These are phyloP conservation scores for Halcyon chelicuti DNA, from an alignment of 2,797 vertebrate genomes.

Conservation along the genomic window DNA sequence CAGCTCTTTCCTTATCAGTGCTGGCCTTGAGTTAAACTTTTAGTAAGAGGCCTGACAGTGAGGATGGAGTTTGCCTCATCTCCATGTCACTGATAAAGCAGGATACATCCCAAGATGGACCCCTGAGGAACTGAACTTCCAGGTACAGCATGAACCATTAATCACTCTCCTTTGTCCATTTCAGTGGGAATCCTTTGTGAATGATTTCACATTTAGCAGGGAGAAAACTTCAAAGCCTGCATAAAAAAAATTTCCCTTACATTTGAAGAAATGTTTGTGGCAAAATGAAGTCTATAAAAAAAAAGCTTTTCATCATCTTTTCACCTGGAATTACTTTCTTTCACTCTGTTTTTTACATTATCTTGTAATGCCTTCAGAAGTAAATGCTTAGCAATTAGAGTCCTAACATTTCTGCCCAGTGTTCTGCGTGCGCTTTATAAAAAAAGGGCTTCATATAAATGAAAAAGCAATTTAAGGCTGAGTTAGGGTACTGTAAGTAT, in stretches of 20 bases:
- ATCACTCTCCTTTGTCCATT: not conserved
- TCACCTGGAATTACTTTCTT: not conserved
- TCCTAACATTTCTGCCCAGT: not conserved
- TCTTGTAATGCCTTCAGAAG: not conserved
- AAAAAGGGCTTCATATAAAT: not conserved
- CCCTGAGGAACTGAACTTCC: not conserved
- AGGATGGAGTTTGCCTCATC: not conserved
- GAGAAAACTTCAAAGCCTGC: not conserved
- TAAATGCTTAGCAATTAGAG: not conserved
- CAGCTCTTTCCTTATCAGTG: not conserved
- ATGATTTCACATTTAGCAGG: not conserved
- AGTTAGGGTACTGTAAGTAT: not conserved
- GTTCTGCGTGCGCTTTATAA: not conserved
- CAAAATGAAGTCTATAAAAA: not conserved
- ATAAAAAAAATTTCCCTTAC: not conserved
- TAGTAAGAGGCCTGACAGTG: not conserved
- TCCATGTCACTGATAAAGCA: not conserved
- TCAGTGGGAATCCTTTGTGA: not conserved
- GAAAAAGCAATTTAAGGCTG: not conserved
- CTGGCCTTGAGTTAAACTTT: not conserved
- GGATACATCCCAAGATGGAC: not conserved
- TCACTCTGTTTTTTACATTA: not conserved
- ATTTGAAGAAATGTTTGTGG: not conserved
- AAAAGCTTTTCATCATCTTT: not conserved
- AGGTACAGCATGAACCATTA: not conserved